These are phyloP conservation scores for Pollachius pollachius DNA, from an alignment of 2,113 vertebrate genomes.

Conservation along the genomic window DNA sequence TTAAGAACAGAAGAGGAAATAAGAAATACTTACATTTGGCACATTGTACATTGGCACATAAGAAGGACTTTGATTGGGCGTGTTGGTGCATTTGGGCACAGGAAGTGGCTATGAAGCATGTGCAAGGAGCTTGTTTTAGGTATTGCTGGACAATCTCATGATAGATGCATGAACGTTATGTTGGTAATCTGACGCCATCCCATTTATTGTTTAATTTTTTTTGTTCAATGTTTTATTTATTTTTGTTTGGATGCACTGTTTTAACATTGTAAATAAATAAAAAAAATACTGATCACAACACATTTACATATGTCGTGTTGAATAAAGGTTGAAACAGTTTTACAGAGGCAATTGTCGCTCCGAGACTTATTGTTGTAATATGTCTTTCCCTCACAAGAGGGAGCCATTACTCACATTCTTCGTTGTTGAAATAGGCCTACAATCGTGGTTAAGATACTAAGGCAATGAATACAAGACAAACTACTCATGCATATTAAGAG, in stretches of 20 bases:
- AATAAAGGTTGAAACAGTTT: neutral
- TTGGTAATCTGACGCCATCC: conserved; percentile 37
- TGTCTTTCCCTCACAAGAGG: conserved; percentile 24
- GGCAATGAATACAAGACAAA: too few species aligned
- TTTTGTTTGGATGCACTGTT: conserved; percentile 56
- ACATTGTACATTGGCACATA: conserved; percentile 8
- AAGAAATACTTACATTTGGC: neutral
- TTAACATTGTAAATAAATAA: conserved; percentile 63
- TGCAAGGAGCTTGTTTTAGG: conserved; percentile 40
- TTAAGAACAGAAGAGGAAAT: neutral
- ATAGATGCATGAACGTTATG: conserved; percentile 60
- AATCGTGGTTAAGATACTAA: too few species aligned
- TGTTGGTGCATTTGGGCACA: conserved; percentile 8
- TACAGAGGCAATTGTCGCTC: neutral
- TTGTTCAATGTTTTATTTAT: conserved; percentile 60
- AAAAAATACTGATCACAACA: conserved; percentile 13
- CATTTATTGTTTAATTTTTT: conserved; percentile 16
- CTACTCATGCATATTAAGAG: too few species aligned
- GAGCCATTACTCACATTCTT: conserved; percentile 7
- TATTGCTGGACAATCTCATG: conserved; percentile 76
- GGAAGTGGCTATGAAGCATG: conserved; percentile 44
- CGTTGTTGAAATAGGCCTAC: too few species aligned
- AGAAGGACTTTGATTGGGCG: neutral
- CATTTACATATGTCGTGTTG: neutral
- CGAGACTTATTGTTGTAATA: conserved; percentile 20